phyloP scores from a whole-genome alignment of 2,113 vertebrate genomes.

The rabbit (Oryctolagus cuniculus) region mOryCun1.1 NC_091432.1:7030501-7031000 shows the following conservation, averaged over 20 bases:
- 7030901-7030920: not conserved
- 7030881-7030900: not conserved
- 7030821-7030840: not conserved
- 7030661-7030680: not conserved
- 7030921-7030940: not conserved
- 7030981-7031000: not conserved
- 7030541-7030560: constrained; percentile 19
- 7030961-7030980: not conserved
- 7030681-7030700: not conserved
- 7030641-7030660: not conserved
- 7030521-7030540: constrained; percentile 8
- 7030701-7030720: not conserved
- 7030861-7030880: not conserved
- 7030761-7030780: constrained; percentile 47
- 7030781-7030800: not conserved
- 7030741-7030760: not conserved
- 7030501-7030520: constrained; percentile 64
- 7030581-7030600: constrained; percentile 64
- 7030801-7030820: constrained; percentile 5
- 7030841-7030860: constrained; percentile 7
- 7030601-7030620: not conserved
- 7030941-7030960: not conserved
- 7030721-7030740: constrained; percentile 39
- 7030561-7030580: not conserved
- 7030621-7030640: not conserved